Evolutionary conservation across 2,113 vertebrate genomes (phyloP), one percentile per base, ranked within the genome.

Genomic region (Tragulus kanchil): DNA sequence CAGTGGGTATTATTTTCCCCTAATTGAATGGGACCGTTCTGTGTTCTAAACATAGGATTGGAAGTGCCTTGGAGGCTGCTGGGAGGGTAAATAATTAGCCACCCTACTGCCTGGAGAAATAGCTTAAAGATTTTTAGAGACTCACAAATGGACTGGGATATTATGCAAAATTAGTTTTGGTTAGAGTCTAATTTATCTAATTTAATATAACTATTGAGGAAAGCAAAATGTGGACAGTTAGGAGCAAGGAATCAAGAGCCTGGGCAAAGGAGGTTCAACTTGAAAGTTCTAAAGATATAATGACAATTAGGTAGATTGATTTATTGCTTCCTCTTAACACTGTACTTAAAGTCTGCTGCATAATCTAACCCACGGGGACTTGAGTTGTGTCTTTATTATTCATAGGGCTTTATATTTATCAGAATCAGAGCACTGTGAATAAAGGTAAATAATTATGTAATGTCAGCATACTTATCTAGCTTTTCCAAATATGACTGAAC

Each of bases 21-120:
- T 92, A 93, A 95, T 97, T 85, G 78, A 98, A 98, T 97, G 56
- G 96, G 98, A 98, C 98, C 98, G 91, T 98, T 98, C 85, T 7
- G 2, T 97, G 88, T 98, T 96, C 97, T 96, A 97, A 98, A 98
- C 79, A 96, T 96, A 97, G 97, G 95, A 98, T 97, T 92, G 95
- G 94, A 97, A 98, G 97, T 98, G 97, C 98, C 98, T 98, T 93
- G 82, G 98, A 99, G 98, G 96, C 96, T 97, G 97, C 97, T 96
- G 90, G 87, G 98, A 98, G 98, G 97, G 96, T 98, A 98, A 98
- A 98, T 98, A 98, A 99, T 98, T 98, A 98, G 98, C 98, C 98
- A 98, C 84, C 97, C 96, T 96, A 97, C 95, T 98, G 98, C 97
- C 98, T 98, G 95, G 98, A 98, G 98, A 98, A 98, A 98, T 98